phyloP scores from a whole-genome alignment of 53 echinoderm and acorn worm species.

The Crossaster papposus region DNA sequence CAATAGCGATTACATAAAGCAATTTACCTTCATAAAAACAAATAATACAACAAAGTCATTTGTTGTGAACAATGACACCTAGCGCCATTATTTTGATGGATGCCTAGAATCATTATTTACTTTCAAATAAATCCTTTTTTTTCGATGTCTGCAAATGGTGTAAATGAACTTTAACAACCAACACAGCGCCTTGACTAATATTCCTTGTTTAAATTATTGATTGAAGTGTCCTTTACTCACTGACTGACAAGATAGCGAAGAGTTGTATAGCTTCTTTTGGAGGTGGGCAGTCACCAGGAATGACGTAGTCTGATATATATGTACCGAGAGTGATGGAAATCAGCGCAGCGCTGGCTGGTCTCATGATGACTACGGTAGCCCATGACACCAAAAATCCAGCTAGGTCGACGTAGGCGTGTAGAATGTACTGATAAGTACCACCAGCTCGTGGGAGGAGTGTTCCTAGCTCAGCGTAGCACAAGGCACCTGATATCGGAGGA shows the following conservation, averaged over 20 bases:
- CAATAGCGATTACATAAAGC: no score
- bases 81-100: no score
- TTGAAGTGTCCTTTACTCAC: slow-evolving; percentile 23
- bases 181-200: no score
- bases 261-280: slow-evolving; percentile 44
- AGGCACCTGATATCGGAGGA: background rate
- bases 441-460: slow-evolving; percentile 17
- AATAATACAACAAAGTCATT: no score
- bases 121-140: no score
- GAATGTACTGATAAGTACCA: slow-evolving; percentile 30
- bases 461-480: slow-evolving; percentile 39
- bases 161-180: no score
- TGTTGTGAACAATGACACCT: no score
- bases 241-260: slow-evolving; percentile 26
- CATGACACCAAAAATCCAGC: slow-evolving; percentile 38
- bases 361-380: background rate
- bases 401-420: slow-evolving; percentile 31
- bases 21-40: no score
- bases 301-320: slow-evolving; percentile 31
- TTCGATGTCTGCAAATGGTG: no score
- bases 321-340: slow-evolving; percentile 18
- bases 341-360: slow-evolving; percentile 10
- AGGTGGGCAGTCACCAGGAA: slow-evolving; percentile 45
- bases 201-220: no score
- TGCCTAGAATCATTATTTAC: no score